phyloP scores from a whole-genome alignment of 1,140 invertebrate genomes.

The Contarinia nasturtii region DNA sequence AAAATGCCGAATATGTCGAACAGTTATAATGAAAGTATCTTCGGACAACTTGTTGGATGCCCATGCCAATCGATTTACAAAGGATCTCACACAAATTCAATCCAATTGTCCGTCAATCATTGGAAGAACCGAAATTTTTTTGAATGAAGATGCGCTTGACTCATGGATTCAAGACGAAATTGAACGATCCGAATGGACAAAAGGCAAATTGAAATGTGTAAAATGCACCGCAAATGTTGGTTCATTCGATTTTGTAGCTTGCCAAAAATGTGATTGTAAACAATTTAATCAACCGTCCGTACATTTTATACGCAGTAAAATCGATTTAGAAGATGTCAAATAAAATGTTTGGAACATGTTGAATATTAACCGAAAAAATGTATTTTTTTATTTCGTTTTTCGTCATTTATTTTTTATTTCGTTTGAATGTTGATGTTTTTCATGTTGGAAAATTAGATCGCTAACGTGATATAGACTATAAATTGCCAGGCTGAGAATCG shows the following conservation, averaged over 20 bases:
- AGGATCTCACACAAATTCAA: conserved; percentile 1
- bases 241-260: conserved; percentile 29
- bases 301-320: conserved; percentile 24
- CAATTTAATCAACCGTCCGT: conserved; percentile 19
- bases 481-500: too few species aligned
- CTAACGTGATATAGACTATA: too few species aligned
- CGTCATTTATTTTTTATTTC: too few species aligned
- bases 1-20: conserved; percentile 11
- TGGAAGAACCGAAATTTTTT: conserved; percentile 6
- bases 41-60: conserved; percentile 7
- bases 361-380: too few species aligned
- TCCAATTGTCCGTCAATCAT: neutral
- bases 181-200: conserved; percentile 20
- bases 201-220: conserved; percentile 28
- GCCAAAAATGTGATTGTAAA: conserved; percentile 24
- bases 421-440: too few species aligned
- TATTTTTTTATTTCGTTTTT: too few species aligned
- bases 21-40: conserved; percentile 2
- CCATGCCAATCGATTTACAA: conserved; percentile 3
- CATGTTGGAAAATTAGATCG: too few species aligned
- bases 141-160: conserved; percentile 10
- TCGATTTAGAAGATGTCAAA: conserved; percentile 11
- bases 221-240: conserved; percentile 25
- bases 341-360: too few species aligned
- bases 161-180: conserved; percentile 9